Conservation (phyloP, 2,797 vertebrate genomes). For the Xenopus petersii region DNA sequence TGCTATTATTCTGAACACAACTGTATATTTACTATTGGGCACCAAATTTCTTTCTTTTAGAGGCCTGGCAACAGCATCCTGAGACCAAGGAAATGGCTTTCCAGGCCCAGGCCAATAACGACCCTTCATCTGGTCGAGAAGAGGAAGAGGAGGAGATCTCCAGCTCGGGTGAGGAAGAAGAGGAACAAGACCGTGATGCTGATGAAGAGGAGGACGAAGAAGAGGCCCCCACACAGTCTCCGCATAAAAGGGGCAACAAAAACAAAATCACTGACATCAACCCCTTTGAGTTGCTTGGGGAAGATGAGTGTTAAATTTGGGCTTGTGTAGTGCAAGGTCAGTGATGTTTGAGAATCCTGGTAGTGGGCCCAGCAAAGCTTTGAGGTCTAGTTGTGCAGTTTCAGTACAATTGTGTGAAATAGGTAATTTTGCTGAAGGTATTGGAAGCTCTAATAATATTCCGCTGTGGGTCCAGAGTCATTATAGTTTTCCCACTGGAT, state of each 20-base stretch:
- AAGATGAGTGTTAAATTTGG: slow-evolving; percentile 58
- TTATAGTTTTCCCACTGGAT: no score
- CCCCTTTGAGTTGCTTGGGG: slow-evolving; percentile 61
- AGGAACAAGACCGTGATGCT: slow-evolving; percentile 74
- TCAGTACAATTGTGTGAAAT: no score
- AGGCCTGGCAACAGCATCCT: slow-evolving; percentile 80
- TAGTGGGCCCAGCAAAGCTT: no score
- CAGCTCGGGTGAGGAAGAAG: slow-evolving; percentile 80
- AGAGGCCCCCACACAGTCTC: slow-evolving; percentile 43
- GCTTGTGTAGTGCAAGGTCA: no score
- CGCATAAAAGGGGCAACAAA: slow-evolving; percentile 37
- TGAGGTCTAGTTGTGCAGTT: no score
- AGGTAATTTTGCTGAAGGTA: no score
- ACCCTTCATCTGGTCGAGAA: slow-evolving; percentile 11
- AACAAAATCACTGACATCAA: slow-evolving; percentile 51
- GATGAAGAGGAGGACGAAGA: slow-evolving; percentile 76
- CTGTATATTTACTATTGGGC: no score
- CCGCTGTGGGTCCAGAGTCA: no score
- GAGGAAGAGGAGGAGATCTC: slow-evolving; percentile 76
- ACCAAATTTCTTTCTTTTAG: slow-evolving; percentile 53
- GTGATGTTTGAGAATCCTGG: no score
- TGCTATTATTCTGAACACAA: no score
- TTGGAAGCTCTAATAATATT: no score
- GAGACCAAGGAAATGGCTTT: slow-evolving; percentile 75
- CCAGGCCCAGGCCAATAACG: slow-evolving; percentile 35